Percentiles rank a stretch among this genome's conserved stretches.
phyloP scores from a whole-genome alignment of 2,113 vertebrate species.

The Arvicanthis niloticus region DNA sequence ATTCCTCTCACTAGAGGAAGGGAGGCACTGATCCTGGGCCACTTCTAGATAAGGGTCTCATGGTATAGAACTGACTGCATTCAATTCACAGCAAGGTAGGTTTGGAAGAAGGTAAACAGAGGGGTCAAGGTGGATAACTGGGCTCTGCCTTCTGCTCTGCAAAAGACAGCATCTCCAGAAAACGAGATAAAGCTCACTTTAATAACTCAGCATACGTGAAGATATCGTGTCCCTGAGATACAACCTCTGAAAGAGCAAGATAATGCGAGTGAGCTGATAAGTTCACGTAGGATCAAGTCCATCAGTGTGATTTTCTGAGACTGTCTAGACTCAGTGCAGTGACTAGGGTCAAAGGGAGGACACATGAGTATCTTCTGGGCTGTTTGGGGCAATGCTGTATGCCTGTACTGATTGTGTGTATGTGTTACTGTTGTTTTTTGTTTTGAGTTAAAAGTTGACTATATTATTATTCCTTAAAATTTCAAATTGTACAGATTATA shows the following conservation, averaged over 20 bases:
- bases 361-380: accelerated
- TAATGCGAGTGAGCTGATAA: background rate
- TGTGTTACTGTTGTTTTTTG: background rate
- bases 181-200: background rate
- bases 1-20: background rate
- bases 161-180: background rate
- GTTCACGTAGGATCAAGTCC: background rate
- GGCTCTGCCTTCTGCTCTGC: background rate
- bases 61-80: background rate
- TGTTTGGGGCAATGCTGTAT: accelerated
- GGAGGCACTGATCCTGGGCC: background rate
- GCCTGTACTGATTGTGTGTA: background rate
- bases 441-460: background rate
- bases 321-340: background rate
- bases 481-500: background rate
- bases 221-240: background rate
- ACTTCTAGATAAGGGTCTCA: background rate
- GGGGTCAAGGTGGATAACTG: background rate
- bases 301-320: background rate
- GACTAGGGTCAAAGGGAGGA: background rate
- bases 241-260: background rate
- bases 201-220: background rate
- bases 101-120: background rate
- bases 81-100: background rate
- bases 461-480: background rate